Conservation (phyloP, 2,888 invertebrate genomes). For the Smittia sp. region DNA sequence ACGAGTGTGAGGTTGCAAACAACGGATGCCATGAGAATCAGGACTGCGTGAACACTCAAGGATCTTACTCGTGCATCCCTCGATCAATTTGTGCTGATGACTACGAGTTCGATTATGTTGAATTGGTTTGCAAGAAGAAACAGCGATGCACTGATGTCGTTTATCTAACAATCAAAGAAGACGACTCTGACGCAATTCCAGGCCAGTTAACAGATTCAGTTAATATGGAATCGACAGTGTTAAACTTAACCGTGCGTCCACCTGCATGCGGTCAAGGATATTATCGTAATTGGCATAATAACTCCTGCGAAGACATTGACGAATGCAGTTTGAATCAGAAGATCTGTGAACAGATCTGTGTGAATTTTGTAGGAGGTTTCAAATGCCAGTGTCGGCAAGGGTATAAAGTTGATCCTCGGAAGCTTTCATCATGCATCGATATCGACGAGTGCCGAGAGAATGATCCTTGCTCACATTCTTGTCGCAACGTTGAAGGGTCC, state of each 20-base stretch:
- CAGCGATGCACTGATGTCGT: too few species aligned
- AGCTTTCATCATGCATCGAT: background rate
- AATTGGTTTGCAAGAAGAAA: background rate
- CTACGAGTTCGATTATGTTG: background rate
- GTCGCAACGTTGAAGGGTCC: background rate
- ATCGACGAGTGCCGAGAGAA: background rate
- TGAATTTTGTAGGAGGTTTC: background rate
- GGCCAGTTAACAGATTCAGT: too few species aligned
- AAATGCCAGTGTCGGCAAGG: too few species aligned
- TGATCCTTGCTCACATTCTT: constrained; percentile 1
- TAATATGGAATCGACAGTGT: too few species aligned
- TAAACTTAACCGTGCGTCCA: too few species aligned
- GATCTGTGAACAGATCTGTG: background rate
- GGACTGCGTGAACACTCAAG: background rate
- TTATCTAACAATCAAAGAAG: too few species aligned
- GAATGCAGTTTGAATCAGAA: constrained; percentile 4
- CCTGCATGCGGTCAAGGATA: too few species aligned
- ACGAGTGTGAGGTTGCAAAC: background rate
- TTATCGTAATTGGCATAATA: too few species aligned
- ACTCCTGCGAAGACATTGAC: background rate
- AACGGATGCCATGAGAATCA: constrained; percentile 7
- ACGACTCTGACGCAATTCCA: background rate
- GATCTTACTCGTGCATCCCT: background rate
- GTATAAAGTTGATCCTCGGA: too few species aligned
- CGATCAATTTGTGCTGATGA: background rate